Percentiles rank a stretch among this genome's conserved stretches.
Evolutionary conservation across 1,140 invertebrate species (phyloP).

Genomic region (Drosophila mayri): DNA sequence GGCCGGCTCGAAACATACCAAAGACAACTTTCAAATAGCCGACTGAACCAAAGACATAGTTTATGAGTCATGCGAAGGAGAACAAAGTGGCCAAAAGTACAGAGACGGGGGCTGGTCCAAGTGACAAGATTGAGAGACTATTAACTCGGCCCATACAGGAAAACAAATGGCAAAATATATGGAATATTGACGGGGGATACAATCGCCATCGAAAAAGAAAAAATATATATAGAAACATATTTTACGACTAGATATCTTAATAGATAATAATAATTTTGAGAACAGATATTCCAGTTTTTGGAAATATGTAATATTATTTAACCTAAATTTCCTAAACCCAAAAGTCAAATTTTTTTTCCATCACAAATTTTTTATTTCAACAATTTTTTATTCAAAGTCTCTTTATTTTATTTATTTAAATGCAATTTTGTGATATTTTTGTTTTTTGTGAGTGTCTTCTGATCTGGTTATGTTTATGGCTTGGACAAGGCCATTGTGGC

Average conservation of each 20-base stretch:
- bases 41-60: conserved; percentile 30
- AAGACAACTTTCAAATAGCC: conserved; percentile 65
- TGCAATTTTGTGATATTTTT: too few species aligned
- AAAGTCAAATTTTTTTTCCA: not conserved
- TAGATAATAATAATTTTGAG: not conserved
- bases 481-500: conserved; percentile 27
- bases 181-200: not conserved
- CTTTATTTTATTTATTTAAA: not conserved
- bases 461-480: conserved; percentile 38
- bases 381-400: not conserved
- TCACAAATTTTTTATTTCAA: too few species aligned
- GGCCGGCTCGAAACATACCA: conserved; percentile 11
- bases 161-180: not conserved
- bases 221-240: not conserved
- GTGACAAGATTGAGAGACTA: conserved; percentile 26
- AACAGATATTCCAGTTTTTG: not conserved
- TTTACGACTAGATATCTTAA: not conserved
- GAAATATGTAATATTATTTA: not conserved
- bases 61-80: conserved; percentile 14
- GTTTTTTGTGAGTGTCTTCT: not conserved
- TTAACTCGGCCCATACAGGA: conserved; percentile 12
- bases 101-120: conserved; percentile 27
- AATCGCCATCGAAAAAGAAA: not conserved
- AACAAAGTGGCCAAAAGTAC: conserved; percentile 27
- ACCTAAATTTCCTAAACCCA: not conserved